phyloP scores from a whole-genome alignment of 2,113 vertebrate species.

The Alectura lathami region DNA sequence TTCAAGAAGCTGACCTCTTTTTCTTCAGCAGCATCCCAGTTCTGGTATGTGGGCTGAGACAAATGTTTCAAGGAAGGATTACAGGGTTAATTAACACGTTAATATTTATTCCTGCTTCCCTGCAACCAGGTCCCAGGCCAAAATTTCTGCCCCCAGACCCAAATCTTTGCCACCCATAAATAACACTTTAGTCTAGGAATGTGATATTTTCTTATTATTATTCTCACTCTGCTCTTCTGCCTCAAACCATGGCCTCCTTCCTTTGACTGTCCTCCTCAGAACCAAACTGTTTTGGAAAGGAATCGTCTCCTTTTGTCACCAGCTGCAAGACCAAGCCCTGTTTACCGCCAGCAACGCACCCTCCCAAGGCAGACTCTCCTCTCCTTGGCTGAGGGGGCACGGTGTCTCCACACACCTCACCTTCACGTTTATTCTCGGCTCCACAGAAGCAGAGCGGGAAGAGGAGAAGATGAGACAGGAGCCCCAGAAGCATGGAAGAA shows the following conservation, averaged over 20 bases:
- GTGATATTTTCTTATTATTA: not conserved
- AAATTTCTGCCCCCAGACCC: not conserved
- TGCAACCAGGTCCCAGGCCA: not conserved
- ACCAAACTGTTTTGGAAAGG: not conserved
- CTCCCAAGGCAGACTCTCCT: not conserved
- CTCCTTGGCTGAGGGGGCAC: not conserved
- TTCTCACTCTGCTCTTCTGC: not conserved
- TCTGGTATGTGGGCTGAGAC: not conserved
- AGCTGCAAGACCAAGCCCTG: not conserved
- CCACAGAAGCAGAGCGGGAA: not conserved
- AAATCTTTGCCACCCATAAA: not conserved
- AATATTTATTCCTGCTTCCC: not conserved
- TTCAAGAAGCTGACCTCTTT: constrained; percentile 59
- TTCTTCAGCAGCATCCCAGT: constrained; percentile 14
- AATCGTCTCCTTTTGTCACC: not conserved
- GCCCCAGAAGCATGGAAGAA: not conserved
- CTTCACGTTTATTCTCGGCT: not conserved
- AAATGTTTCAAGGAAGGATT: constrained; percentile 24
- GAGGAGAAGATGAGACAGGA: not conserved
- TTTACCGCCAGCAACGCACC: not conserved
- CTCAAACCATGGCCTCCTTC: not conserved
- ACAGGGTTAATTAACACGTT: constrained; percentile 27
- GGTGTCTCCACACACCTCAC: accelerated
- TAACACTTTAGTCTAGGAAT: not conserved
- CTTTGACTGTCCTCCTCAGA: not conserved